Base-by-base conservation (phyloP, 2,888 invertebrate species). In the Acanthosepion pharaonis region DNA sequence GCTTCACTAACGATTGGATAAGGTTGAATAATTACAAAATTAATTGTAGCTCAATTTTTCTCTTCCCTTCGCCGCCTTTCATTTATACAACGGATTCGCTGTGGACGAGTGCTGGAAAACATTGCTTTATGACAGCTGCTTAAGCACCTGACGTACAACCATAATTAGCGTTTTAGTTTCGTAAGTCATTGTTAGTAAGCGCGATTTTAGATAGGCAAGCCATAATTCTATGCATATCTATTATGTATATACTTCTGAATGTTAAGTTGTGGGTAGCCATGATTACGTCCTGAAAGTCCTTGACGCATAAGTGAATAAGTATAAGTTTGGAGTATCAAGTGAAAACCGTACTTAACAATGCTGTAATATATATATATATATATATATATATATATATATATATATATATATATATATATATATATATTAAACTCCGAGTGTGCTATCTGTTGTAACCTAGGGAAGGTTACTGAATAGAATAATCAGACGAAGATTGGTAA, bases 11-110 rank as follows among this genome's bases (percentile, higher is more conserved):
- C 15, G 11, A 78, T n/a, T 78, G 15, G n/a, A 78, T 33, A 33
- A n/a, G n/a, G n/a, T 78, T 78, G 78, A 78, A 78, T 78, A 23
- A 78, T 78, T 78, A n/a, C n/a, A 78, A 78, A 78, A 78, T 78
- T 78, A 78, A 78, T 78, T 78, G n/a, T n/a, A 78, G 15, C n/a
- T 78, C n/a, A 15, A 78, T 11, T 33, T 78, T 33, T n/a, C 4
- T 15, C n/a, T 78, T 78, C 33, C 33, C 11, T 78, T 33, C n/a
- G 9, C 78, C 5, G 11, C n/a, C n/a, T 33, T n/a, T 33, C 78
- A 33, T 78, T 33, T 15, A 15, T 78, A n/a, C 18, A n/a, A 33
- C n/a, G 5, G n/a, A 78, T 78, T 78, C 15, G n/a, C n/a, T n/a
- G n/a, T n/a, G 78, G 11, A 33, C n/a, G n/a, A 9, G 11, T 2